Conservation (phyloP, 30 jellyfish, hydroid and myxozoan species). For the Pseudorhiza aurosa region DNA sequence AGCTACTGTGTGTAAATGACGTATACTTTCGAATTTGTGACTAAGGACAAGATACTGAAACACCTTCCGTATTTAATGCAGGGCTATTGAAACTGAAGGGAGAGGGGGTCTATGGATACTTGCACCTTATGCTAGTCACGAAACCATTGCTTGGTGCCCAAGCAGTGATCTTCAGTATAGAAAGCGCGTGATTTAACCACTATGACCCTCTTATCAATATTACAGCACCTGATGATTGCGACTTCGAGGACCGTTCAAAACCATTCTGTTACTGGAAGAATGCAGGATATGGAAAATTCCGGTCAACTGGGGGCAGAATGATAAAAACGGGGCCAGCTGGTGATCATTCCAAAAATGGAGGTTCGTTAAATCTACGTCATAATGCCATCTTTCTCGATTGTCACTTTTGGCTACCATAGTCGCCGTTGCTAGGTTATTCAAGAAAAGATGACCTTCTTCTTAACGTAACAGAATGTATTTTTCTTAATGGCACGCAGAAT, state of each 20-base stretch:
- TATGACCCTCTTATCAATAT: not conserved
- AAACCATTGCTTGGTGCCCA: too few relatives aligned
- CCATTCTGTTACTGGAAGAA: conserved; percentile 14
- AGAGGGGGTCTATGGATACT: too few relatives aligned
- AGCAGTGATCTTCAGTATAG: not conserved
- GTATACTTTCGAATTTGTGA: too few relatives aligned
- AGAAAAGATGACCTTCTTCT: too few relatives aligned
- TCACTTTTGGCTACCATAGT: too few relatives aligned
- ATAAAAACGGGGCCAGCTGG: not conserved
- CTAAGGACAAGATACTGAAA: too few relatives aligned
- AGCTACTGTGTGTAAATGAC: too few relatives aligned
- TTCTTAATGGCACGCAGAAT: too few relatives aligned
- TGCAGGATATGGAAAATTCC: not conserved
- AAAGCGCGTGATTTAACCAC: not conserved
- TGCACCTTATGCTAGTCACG: too few relatives aligned
- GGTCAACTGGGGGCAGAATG: not conserved
- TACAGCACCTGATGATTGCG: conserved; percentile 38
- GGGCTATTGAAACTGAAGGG: not conserved
- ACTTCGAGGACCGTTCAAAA: not conserved
- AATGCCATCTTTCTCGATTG: too few relatives aligned
- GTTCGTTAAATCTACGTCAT: not conserved
- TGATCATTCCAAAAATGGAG: conserved; percentile 38
- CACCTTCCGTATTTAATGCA: not conserved
- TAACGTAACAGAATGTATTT: too few relatives aligned
- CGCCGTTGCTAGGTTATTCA: too few relatives aligned